Evolutionary conservation across 2,797 vertebrate species (phyloP).

Genomic region (Zenarchopterus dispar): DNA sequence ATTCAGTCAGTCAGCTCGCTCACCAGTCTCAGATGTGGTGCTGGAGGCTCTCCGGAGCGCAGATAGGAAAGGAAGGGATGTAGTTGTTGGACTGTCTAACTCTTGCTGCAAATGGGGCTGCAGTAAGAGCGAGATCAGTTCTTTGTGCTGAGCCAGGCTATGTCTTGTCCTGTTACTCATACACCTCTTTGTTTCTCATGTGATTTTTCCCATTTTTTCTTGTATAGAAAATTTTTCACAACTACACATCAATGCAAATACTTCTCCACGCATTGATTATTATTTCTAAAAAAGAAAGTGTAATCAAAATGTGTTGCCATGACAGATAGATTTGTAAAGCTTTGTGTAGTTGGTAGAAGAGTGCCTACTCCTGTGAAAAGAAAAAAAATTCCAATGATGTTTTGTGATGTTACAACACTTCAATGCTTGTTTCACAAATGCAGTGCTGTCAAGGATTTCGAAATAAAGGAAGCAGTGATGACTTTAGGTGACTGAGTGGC

Average conservation of each 20-base stretch:
- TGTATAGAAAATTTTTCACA: constrained; percentile 1
- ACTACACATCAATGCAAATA: constrained; percentile 3
- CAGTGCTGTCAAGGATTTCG: constrained; percentile 29
- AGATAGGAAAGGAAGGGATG: constrained; percentile 82
- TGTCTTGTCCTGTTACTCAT: constrained; percentile 6
- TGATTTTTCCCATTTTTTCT: constrained; percentile 1
- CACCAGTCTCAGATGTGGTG: constrained; percentile 76
- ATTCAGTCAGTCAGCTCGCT: constrained; percentile 69
- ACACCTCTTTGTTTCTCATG: constrained; percentile 10
- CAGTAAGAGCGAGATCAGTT: constrained; percentile 90
- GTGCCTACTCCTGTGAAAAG: constrained; percentile 18
- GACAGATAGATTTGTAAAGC: constrained; percentile 49
- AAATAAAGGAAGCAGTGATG: constrained; percentile 52
- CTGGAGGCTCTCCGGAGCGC: constrained; percentile 77
- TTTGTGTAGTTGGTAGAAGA: constrained; percentile 29
- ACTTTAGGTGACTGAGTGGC: background rate
- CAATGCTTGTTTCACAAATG: constrained; percentile 23
- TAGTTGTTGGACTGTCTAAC: constrained; percentile 85
- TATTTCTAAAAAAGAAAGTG: no score
- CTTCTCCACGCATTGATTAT: constrained; percentile 11
- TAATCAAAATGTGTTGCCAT: constrained; percentile 15
- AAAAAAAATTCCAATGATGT: background rate
- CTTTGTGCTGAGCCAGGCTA: constrained; percentile 81
- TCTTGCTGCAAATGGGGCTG: constrained; percentile 92
- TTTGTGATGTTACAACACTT: constrained; percentile 21